A percentile compares a stretch with the other conserved stretches of the same genome.
phyloP scores from a whole-genome alignment of 2,797 vertebrate genomes.

The Intellagama lesueurii region DNA sequence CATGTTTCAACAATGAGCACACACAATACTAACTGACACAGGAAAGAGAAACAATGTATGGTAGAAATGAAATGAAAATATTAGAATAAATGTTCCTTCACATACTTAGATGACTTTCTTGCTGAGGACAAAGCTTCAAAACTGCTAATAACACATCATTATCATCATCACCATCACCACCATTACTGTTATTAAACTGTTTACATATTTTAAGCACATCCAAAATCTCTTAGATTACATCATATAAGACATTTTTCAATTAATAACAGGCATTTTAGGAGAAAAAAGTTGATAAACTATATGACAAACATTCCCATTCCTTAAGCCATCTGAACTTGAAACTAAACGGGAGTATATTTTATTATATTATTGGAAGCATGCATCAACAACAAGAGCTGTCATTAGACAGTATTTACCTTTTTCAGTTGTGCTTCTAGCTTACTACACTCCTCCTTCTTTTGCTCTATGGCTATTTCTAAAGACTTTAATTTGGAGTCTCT shows the following conservation, averaged over 20 bases:
- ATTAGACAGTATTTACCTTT: constrained; percentile 86
- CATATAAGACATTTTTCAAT: constrained; percentile 35
- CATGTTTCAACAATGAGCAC: constrained; percentile 73
- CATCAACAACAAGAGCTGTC: constrained; percentile 44
- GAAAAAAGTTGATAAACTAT: background rate
- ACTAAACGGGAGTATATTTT: constrained; percentile 36
- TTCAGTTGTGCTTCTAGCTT: constrained; percentile 99
- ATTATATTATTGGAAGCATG: background rate
- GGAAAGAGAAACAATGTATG: constrained; percentile 71
- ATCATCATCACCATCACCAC: background rate
- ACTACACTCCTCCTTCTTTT: constrained; percentile 99
- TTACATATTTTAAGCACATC: background rate
- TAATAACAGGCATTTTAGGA: constrained; percentile 21
- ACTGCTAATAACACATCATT: constrained; percentile 34
- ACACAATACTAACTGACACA: constrained; percentile 76
- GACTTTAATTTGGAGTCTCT: constrained; percentile 98
- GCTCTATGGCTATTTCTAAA: constrained; percentile 98
- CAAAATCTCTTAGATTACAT: constrained; percentile 42
- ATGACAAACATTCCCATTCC: constrained; percentile 55
- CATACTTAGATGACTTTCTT: constrained; percentile 48
- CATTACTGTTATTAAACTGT: constrained; percentile 9
- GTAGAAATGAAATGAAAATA: constrained; percentile 69
- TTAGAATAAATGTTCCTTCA: constrained; percentile 37
- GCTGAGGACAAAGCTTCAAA: constrained; percentile 49
- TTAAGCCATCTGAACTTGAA: constrained; percentile 53